Conservation (phyloP, 2,888 invertebrate genomes). For the Parnassius apollo region DNA sequence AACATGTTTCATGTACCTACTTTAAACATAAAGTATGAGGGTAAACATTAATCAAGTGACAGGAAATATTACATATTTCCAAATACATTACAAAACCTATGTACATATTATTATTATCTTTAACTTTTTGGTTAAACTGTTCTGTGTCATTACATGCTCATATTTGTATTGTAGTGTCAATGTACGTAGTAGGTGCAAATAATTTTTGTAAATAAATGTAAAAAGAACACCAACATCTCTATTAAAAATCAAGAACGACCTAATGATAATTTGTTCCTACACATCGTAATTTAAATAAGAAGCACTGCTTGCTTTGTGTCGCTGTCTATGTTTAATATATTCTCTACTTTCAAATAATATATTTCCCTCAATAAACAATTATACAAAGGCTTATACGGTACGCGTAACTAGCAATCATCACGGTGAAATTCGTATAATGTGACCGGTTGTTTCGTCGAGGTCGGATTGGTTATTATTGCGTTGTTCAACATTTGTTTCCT, state of each 20-base stretch:
- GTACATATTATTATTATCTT: no score
- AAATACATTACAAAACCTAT: no score
- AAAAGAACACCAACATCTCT: no score
- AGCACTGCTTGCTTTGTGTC: neutral
- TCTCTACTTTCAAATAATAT: conserved; percentile 7
- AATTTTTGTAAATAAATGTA: no score
- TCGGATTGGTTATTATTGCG: conserved; percentile 23
- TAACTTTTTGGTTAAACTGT: no score
- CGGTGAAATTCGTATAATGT: conserved; percentile 21
- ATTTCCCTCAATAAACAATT: conserved; percentile 3
- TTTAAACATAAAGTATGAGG: neutral
- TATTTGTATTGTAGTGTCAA: no score
- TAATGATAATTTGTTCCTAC: no score
- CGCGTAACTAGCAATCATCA: conserved; percentile 16
- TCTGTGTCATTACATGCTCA: no score
- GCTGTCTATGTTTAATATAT: neutral
- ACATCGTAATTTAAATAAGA: neutral
- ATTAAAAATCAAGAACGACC: no score
- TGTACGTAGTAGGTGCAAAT: no score
- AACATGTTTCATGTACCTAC: neutral
- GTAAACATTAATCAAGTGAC: neutral
- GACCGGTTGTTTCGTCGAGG: conserved; percentile 25
- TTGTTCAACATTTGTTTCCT: conserved; percentile 28
- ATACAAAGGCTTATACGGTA: conserved; percentile 4
- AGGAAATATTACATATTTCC: no score